Percentiles rank a stretch among this genome's conserved stretches.
Conservation (phyloP, 2,113 vertebrate genomes). For the Poecile atricapillus region DNA sequence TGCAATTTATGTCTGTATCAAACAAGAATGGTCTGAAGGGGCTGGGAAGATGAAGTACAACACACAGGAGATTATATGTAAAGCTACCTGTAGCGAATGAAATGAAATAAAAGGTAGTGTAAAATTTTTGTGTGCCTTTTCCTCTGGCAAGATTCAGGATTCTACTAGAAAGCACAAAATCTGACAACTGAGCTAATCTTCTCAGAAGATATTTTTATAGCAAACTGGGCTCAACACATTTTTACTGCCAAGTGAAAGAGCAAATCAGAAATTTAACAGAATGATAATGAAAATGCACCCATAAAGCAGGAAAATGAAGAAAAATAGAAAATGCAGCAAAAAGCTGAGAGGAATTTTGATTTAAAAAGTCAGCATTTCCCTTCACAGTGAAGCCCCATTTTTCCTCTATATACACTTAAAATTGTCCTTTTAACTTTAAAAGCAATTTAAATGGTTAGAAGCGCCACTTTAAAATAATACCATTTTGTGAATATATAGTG, state of each 20-base stretch:
- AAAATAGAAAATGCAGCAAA: neutral
- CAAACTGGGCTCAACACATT: neutral
- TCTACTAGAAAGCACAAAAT: neutral
- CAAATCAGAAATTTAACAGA: neutral
- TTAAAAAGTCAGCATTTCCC: neutral
- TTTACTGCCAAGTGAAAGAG: neutral
- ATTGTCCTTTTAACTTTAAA: neutral
- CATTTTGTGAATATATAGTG: neutral
- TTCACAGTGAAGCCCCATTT: neutral
- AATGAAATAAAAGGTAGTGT: neutral
- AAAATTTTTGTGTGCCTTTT: neutral
- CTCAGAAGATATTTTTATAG: neutral
- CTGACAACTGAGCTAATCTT: neutral
- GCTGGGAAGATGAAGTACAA: neutral
- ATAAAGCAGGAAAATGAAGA: neutral
- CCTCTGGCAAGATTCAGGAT: neutral
- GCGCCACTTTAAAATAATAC: neutral
- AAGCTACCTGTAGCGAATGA: neutral
- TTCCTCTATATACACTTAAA: neutral
- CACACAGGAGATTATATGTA: neutral
- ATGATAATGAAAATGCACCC: neutral
- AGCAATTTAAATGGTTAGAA: neutral
- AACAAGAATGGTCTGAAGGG: conserved; percentile 31
- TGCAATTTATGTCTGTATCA: conserved; percentile 23
- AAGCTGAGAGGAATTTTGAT: neutral